Percentiles rank a stretch among this genome's conserved stretches.
These are phyloP conservation scores for Nesospiza acunhae DNA, from an alignment of 2,113 vertebrate species.

Conservation along the genomic window DNA sequence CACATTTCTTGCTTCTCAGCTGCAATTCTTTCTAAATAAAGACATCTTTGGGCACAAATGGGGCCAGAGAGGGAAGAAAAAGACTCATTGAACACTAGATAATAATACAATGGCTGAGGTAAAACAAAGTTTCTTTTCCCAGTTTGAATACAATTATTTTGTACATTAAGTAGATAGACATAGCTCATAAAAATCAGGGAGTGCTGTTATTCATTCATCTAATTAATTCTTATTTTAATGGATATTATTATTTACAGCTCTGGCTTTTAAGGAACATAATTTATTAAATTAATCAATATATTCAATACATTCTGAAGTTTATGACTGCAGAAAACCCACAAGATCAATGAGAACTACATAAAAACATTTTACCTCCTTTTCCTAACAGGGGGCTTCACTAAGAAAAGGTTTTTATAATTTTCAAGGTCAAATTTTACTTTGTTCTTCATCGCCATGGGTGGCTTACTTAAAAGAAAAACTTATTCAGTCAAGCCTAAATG, in stretches of 20 bases:
- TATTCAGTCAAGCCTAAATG: neutral
- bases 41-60: neutral
- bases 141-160: neutral
- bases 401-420: neutral
- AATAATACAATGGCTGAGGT: neutral
- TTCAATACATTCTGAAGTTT: constrained; percentile 7
- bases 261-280: constrained; percentile 16
- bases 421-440: neutral
- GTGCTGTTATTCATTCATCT: neutral
- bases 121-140: neutral
- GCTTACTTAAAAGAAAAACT: neutral
- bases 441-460: neutral
- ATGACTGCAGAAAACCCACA: neutral
- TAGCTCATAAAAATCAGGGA: neutral
- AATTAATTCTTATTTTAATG: constrained; percentile 23
- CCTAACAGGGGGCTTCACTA: neutral
- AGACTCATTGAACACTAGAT: neutral
- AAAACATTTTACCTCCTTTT: neutral
- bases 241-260: constrained; percentile 31
- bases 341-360: neutral
- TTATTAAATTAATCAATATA: constrained; percentile 4
- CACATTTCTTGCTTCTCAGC: neutral
- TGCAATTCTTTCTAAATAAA: neutral
- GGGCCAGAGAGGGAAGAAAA: neutral
- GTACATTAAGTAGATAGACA: neutral